These are phyloP conservation scores for Nomada flava DNA, from an alignment of 2,888 invertebrate genomes.

Conservation along the genomic window DNA sequence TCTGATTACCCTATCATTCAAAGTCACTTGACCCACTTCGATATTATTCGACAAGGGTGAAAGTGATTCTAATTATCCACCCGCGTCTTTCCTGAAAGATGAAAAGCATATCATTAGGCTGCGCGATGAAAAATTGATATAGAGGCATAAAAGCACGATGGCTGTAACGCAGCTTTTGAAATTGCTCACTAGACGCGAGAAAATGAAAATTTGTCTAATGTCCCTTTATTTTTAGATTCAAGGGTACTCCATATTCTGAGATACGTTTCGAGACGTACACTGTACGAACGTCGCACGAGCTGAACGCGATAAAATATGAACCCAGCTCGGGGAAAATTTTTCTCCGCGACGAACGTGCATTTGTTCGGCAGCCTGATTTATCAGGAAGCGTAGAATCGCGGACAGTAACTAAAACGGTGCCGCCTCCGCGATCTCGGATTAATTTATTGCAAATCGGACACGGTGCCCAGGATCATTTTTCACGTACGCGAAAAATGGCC, in stretches of 20 bases:
- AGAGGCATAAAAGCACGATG: background rate
- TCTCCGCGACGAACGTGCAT: constrained; percentile 14
- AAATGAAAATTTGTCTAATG: too few species aligned
- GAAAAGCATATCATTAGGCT: too few species aligned
- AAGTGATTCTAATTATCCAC: constrained; percentile 22
- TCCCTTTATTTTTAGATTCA: background rate
- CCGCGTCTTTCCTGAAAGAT: too few species aligned
- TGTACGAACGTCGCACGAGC: background rate
- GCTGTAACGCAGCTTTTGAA: background rate
- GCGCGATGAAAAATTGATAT: background rate
- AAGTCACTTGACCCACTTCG: constrained; percentile 30
- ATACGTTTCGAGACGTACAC: background rate
- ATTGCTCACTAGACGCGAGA: too few species aligned
- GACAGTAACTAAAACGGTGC: constrained; percentile 48
- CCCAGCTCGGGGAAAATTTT: constrained; percentile 11
- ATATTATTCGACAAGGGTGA: constrained; percentile 19
- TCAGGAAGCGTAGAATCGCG: constrained; percentile 17
- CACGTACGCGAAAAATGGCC: constrained; percentile 26
- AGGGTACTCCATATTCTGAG: background rate
- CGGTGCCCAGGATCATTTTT: background rate
- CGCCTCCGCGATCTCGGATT: constrained; percentile 26
- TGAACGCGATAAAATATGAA: constrained; percentile 15
- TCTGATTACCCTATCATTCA: constrained; percentile 16
- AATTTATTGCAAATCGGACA: constrained; percentile 47
- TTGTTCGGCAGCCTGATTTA: constrained; percentile 37